Conservation (phyloP, 2,888 invertebrate genomes). For the Cosmia pyralina region DNA sequence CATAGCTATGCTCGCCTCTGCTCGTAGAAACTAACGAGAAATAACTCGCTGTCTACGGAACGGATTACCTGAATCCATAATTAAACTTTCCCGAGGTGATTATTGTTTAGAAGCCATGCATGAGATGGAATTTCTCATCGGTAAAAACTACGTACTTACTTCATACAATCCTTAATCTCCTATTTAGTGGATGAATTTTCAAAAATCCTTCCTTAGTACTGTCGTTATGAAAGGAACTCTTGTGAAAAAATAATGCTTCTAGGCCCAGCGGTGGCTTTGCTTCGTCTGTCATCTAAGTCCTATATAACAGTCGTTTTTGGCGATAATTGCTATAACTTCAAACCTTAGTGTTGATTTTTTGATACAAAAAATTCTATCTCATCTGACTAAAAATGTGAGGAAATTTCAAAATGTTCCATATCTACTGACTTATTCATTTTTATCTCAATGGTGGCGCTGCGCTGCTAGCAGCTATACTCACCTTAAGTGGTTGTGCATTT, state of each 20-base stretch:
- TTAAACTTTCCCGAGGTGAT: neutral
- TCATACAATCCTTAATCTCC: neutral
- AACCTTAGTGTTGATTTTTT: too few species aligned
- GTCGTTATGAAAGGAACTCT: neutral
- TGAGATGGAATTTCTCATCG: neutral
- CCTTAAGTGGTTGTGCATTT: too few species aligned
- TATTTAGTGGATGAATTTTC: neutral
- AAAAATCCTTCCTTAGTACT: neutral
- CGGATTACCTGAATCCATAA: neutral
- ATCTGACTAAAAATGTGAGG: too few species aligned
- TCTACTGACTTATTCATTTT: too few species aligned
- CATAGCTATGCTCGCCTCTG: neutral
- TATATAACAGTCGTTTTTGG: too few species aligned
- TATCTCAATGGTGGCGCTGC: too few species aligned
- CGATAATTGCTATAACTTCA: too few species aligned
- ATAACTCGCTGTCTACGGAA: neutral
- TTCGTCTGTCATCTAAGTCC: neutral
- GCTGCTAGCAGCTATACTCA: too few species aligned
- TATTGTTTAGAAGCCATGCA: neutral
- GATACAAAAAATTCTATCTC: too few species aligned
- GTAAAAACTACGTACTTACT: neutral
- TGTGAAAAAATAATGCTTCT: neutral
- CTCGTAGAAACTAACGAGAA: constrained; percentile 10
- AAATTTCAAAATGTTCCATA: too few species aligned
- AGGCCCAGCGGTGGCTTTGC: neutral